Evolutionary conservation across 2,797 vertebrate genomes (phyloP).

Genomic region (Hoplostethus atlanticus): DNA sequence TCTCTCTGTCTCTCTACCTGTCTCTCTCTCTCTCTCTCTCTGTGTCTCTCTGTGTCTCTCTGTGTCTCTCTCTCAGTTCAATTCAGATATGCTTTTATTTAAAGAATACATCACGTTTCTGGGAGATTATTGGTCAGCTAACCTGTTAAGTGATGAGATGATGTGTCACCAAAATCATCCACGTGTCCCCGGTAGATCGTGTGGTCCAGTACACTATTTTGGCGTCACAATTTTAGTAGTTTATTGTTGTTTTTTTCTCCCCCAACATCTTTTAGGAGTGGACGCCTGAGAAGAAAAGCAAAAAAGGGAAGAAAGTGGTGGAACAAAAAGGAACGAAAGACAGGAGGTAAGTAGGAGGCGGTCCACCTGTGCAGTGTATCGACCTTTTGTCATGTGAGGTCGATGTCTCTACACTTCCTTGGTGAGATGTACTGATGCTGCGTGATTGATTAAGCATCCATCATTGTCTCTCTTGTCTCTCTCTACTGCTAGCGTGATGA

Average conservation of each 20-base stretch:
- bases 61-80: background rate
- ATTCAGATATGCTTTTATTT: too few relatives aligned
- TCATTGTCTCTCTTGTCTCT: background rate
- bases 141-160: too few relatives aligned
- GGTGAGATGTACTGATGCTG: too few relatives aligned
- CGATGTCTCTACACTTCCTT: too few relatives aligned
- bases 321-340: conserved; percentile 80
- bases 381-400: too few relatives aligned
- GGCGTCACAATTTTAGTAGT: background rate
- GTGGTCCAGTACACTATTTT: background rate
- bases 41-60: background rate
- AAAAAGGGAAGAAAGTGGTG: conserved; percentile 84
- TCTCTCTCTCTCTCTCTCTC: background rate
- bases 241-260: background rate
- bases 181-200: too few relatives aligned
- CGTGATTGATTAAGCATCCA: background rate
- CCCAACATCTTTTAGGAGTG: conserved; percentile 77
- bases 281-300: conserved; percentile 85
- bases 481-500: conserved; percentile 71
- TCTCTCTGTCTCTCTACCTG: background rate
- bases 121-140: too few relatives aligned
- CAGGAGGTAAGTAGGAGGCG: conserved; percentile 68
- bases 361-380: too few relatives aligned
- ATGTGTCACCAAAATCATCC: too few relatives aligned
- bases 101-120: too few relatives aligned